Base-by-base conservation (phyloP, 1,140 invertebrate species). In the Onthophagus taurus region DNA sequence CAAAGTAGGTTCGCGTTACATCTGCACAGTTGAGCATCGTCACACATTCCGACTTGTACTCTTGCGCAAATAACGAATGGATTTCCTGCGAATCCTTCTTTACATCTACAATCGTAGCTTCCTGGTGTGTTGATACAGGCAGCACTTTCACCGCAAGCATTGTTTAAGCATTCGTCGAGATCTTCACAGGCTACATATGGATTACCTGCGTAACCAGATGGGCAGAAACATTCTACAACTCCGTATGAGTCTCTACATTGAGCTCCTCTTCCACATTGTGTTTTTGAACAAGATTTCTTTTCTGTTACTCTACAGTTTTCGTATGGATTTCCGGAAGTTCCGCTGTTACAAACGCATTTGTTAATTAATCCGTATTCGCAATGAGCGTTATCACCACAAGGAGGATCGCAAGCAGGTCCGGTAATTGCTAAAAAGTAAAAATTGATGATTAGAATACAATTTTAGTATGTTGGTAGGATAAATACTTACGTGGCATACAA, bases 121-220 rank as follows among this genome's bases (percentile, higher is more conserved):
- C 89, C 89, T 4, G 80, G 74, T 0, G 84, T 88, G 55, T 94
- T 93, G 30, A 93, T 83, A 55, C 90, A 94, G 14, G 83, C 78
- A 1, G 89, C 88, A 61, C 89, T 86, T 46, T 76, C 70, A 13
- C 87, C 89, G 63, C 89, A 93, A 2, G 85, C 83, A 56, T 83
- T 81, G 42, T 74, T 75, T 30, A 67, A 74, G 60, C 89, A 94
- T 67, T 93, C 89, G 60, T 91, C 81, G 35, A 91, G 77, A 65
- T 92, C 88, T 56, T 77, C 75, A 61, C 89, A 93, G 45, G 79
- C 74, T 34, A 91, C 75, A 55, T 87, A 91, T 1, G 88, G 85
- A 72, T 92, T 91, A 47, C 89, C 89, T 42, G 77, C 72, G 57
- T 80, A 89, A 17, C 87, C 89, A 31, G 77, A 73, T 23, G 81